These are phyloP conservation scores for Antennarius striatus DNA, from an alignment of 2,113 vertebrate species.

Conservation along the genomic window DNA sequence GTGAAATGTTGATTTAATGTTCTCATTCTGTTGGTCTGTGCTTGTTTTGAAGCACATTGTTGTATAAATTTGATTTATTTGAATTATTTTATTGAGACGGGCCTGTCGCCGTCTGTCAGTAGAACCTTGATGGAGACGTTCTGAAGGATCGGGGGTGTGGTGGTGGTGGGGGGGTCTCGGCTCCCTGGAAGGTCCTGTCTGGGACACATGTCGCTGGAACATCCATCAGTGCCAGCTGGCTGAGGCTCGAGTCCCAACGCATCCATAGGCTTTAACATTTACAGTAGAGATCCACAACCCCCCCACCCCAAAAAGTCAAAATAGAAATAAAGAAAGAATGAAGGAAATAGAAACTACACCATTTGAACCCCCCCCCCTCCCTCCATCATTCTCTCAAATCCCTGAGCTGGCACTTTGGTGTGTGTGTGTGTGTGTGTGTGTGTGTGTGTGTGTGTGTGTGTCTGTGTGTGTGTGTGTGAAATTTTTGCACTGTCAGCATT, in stretches of 20 bases:
- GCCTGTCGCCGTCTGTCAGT: too few species aligned
- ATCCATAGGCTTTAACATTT: background rate
- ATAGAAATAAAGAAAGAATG: background rate
- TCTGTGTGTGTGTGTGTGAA: conserved; percentile 48
- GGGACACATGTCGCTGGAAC: conserved; percentile 66
- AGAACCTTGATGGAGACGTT: too few species aligned
- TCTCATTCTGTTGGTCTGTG: too few species aligned
- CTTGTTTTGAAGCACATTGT: too few species aligned
- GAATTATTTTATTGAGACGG: too few species aligned
- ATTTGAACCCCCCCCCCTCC: background rate
- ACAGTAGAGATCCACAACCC: background rate
- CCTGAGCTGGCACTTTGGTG: conserved; percentile 71
- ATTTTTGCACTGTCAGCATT: conserved; percentile 75
- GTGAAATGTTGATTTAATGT: too few species aligned
- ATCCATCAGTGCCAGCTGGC: conserved; percentile 72
- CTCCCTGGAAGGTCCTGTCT: conserved; percentile 63
- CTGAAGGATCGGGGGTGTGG: background rate
- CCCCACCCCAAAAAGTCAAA: background rate
- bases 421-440: conserved; percentile 33
- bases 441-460: conserved; percentile 39
- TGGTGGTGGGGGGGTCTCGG: conserved; percentile 26
- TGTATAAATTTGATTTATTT: too few species aligned
- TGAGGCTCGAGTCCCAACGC: conserved; percentile 2
- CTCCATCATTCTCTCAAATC: conserved; percentile 42
- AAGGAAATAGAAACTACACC: background rate